phyloP scores from a whole-genome alignment of 2,888 invertebrate species.

The Tinea pellionella region DNA sequence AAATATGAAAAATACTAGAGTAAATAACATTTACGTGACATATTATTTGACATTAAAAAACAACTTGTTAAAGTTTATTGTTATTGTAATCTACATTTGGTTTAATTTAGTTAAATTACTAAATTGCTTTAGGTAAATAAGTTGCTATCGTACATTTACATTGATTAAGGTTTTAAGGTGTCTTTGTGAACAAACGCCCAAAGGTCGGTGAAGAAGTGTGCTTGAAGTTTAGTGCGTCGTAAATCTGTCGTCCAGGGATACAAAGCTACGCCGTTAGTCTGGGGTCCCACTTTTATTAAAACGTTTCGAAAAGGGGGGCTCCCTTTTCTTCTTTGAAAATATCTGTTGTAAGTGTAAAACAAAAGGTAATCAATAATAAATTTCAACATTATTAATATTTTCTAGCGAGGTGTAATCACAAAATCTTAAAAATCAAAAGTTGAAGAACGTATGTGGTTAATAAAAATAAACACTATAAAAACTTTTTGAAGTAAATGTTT shows the following conservation, averaged over 20 bases:
- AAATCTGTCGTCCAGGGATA: constrained; percentile 40
- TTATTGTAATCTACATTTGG: not conserved
- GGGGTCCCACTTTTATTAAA: constrained; percentile 27
- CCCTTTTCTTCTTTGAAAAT: not conserved
- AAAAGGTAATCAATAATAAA: not conserved
- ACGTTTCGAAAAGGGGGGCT: not conserved
- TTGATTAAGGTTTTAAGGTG: constrained; percentile 9
- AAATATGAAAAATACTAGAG: too few relatives aligned
- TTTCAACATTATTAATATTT: not conserved
- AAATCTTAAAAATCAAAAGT: not conserved
- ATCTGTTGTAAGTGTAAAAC: not conserved
- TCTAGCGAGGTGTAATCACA: not conserved
- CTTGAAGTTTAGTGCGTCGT: constrained; percentile 43
- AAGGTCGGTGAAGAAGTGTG: constrained; percentile 14
- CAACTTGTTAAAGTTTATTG: not conserved
- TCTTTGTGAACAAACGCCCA: not conserved
- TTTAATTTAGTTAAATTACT: not conserved
- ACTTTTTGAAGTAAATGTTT: not conserved
- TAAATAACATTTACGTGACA: too few relatives aligned
- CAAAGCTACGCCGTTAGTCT: constrained; percentile 31
- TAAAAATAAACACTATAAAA: not conserved
- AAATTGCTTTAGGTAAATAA: not conserved
- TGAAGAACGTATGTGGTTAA: not conserved
- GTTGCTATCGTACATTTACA: not conserved
- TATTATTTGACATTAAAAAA: not conserved